Conservation (phyloP, 2,888 invertebrate species). For the Melinaea menophilus region DNA sequence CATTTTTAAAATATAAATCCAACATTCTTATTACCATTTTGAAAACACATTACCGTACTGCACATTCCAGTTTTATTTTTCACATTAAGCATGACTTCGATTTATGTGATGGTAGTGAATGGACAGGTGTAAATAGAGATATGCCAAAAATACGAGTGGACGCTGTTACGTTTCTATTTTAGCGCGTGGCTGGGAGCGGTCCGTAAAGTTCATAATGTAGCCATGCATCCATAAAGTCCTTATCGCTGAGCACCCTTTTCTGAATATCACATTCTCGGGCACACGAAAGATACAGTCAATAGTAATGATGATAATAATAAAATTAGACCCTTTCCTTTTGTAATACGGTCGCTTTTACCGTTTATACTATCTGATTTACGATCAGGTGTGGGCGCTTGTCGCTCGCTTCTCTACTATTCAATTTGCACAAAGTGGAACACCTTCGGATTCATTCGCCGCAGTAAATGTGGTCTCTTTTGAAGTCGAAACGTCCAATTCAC, state of each 20-base stretch:
- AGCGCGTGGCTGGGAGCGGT: slow-evolving; percentile 41
- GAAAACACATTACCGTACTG: too few species aligned
- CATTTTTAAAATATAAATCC: slow-evolving; percentile 14
- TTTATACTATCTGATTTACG: slow-evolving; percentile 57
- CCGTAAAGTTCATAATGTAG: slow-evolving; percentile 67
- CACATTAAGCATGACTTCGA: slow-evolving; percentile 7
- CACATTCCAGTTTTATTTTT: too few species aligned
- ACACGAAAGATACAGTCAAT: slow-evolving; percentile 52
- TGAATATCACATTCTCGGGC: slow-evolving; percentile 62
- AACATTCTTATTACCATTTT: neutral
- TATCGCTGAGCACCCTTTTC: slow-evolving; percentile 67
- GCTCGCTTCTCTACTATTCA: slow-evolving; percentile 56
- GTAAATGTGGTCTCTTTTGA: slow-evolving; percentile 50
- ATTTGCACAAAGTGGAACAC: slow-evolving; percentile 62
- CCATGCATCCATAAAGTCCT: slow-evolving; percentile 71
- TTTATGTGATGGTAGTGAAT: slow-evolving; percentile 42
- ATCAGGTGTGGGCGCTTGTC: slow-evolving; percentile 58
- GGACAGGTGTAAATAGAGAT: slow-evolving; percentile 62
- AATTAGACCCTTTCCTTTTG: slow-evolving; percentile 43
- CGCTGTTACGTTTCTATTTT: slow-evolving; percentile 49
- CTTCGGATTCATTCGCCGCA: slow-evolving; percentile 50
- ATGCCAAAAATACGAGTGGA: slow-evolving; percentile 55
- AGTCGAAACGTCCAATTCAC: slow-evolving; percentile 37
- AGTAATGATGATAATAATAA: slow-evolving; percentile 34
- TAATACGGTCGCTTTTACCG: slow-evolving; percentile 48